These are phyloP conservation scores for Turdus rufiventris DNA, from an alignment of 2,113 vertebrate genomes.

Conservation along the genomic window DNA sequence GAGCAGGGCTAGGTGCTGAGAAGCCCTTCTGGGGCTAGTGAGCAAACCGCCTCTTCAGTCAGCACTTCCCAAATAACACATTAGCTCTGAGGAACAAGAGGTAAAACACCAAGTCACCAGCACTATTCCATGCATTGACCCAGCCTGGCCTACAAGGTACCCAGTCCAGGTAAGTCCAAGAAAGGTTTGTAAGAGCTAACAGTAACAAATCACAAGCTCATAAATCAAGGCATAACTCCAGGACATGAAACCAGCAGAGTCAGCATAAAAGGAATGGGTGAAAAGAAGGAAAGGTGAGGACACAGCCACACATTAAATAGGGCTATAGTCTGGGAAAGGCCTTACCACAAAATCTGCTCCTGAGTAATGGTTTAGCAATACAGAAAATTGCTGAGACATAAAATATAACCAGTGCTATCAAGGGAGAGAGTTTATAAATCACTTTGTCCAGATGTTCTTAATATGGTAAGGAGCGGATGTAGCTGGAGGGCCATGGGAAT, in stretches of 20 bases:
- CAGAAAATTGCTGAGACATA: slow-evolving; percentile 2
- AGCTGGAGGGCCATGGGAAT: neutral
- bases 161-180: neutral
- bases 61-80: neutral
- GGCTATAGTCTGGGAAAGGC: neutral
- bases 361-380: neutral
- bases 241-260: neutral
- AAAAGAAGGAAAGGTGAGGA: neutral
- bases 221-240: neutral
- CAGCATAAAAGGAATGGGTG: accelerated
- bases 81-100: neutral
- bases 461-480: neutral
- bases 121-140: neutral
- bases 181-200: neutral
- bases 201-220: neutral
- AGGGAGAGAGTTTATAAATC: slow-evolving; percentile 18
- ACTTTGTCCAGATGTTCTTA: slow-evolving; percentile 41
- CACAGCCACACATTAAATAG: neutral
- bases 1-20: neutral
- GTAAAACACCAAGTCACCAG: neutral
- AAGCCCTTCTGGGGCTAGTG: neutral
- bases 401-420: neutral
- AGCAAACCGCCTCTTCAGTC: neutral
- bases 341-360: neutral
- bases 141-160: neutral